Base-by-base conservation (phyloP, 2,797 vertebrate genomes). In the Oceanodroma leucorhoa region DNA sequence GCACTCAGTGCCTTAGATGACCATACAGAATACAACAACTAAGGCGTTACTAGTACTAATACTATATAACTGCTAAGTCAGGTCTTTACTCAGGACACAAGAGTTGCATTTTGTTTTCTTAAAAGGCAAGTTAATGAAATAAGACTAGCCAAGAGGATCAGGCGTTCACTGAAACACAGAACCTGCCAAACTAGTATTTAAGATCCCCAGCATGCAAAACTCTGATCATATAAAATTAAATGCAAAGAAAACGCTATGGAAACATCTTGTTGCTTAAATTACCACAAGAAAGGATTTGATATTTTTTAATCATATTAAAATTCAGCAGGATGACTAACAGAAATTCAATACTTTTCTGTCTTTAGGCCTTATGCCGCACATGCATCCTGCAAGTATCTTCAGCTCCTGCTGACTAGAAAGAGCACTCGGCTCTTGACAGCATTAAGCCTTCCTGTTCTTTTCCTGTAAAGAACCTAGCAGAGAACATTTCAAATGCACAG, bases 211-310 rank as follows among this genome's bases (percentile, higher is more conserved):
- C 73, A 41, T 73, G 91, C 77, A 96, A 78, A 95, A 36, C 48
- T 41, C 64, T 61, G 94, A 90, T 84, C 61, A 7, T 48, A 62
- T 11, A 77, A 89, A 97, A 94, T 21, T 50, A 94, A 93, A 89
- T 66, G 83, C 72, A 89, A 85, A 95, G 91, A 95, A 95, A 96
- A 97, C 58, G 57, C 95, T 65, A 57, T 82, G 73, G 93, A 96
- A 96, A 92, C 38, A 76, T 57, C 69, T 77, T 27, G 65, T 50
- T 85, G 82, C 95, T 95, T 75, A 36, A 86, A 85, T 65, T 77
- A 88, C 87, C 95, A 84, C 90, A 93, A 78, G 89, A 96, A 92
- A 95, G 92, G 76, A 54, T 65, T 80, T 67, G 78, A 94, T 93
- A 41, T 69, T 93, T 83, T 93, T 76, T 34, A 73, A 84, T 54